phyloP scores from a whole-genome alignment of 1,140 invertebrate species.

The Drosophila sechellia region DNA sequence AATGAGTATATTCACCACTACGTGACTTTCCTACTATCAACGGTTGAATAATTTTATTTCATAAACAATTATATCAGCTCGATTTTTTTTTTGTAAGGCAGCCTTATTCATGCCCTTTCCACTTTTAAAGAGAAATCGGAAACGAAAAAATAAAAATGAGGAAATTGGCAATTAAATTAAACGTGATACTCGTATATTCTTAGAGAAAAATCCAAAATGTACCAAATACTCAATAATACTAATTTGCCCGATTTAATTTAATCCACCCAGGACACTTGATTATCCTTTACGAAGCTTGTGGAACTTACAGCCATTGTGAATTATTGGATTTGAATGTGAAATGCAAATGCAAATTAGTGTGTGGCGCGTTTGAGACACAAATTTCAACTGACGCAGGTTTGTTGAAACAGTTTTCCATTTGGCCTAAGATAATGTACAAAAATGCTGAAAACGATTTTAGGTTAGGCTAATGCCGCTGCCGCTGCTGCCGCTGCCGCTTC shows the following conservation, averaged over 20 bases:
- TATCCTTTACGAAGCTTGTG: constrained; percentile 15
- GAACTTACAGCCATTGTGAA: constrained; percentile 75
- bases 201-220: neutral
- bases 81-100: neutral
- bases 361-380: constrained; percentile 68
- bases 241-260: neutral
- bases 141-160: neutral
- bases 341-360: constrained; percentile 61
- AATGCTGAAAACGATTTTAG: constrained; percentile 67
- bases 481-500: constrained; percentile 35
- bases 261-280: constrained; percentile 18
- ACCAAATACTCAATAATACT: neutral
- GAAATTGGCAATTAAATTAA: neutral
- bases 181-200: neutral
- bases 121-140: neutral
- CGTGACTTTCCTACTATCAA: constrained; percentile 44
- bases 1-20: constrained; percentile 27
- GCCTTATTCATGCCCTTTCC: constrained; percentile 3
- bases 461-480: constrained; percentile 68
- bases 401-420: constrained; percentile 81
- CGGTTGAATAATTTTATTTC: constrained; percentile 22
- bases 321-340: constrained; percentile 38
- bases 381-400: constrained; percentile 80
- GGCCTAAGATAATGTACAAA: constrained; percentile 76
- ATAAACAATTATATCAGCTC: constrained; percentile 21